Evolutionary conservation across 2,888 invertebrate genomes (phyloP).

Genomic region (Muscina levida): DNA sequence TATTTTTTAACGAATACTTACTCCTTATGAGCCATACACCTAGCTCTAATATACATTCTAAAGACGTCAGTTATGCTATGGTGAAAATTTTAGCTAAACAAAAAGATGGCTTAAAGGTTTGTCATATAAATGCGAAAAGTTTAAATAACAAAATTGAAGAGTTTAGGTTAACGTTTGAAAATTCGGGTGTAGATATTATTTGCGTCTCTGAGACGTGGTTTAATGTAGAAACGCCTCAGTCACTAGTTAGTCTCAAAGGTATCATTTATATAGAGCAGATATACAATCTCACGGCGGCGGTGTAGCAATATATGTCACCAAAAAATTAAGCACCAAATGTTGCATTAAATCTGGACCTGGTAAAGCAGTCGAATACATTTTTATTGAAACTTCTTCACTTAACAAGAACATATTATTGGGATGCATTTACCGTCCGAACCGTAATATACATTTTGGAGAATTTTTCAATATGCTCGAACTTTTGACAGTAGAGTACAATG

Average conservation of each 20-base stretch:
- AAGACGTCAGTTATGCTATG: neutral
- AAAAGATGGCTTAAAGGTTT: neutral
- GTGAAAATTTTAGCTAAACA: neutral
- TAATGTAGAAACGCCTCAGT: neutral
- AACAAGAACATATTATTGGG: neutral
- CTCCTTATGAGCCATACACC: neutral
- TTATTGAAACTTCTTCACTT: neutral
- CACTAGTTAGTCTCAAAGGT: neutral
- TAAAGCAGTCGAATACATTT: neutral
- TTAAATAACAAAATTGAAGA: neutral
- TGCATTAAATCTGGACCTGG: neutral
- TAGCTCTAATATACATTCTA: neutral
- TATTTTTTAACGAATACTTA: neutral
- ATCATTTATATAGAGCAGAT: neutral
- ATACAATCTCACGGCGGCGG: neutral
- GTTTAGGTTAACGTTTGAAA: neutral
- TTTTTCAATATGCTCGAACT: neutral
- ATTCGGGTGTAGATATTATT: neutral
- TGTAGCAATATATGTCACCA: neutral
- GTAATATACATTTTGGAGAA: no score
- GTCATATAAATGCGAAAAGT: neutral
- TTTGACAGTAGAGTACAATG: neutral
- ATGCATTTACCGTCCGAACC: neutral
- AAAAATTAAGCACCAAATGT: neutral
- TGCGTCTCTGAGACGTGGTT: neutral